Conservation (phyloP, 2,797 vertebrate species). For the Pelochelys cantorii region DNA sequence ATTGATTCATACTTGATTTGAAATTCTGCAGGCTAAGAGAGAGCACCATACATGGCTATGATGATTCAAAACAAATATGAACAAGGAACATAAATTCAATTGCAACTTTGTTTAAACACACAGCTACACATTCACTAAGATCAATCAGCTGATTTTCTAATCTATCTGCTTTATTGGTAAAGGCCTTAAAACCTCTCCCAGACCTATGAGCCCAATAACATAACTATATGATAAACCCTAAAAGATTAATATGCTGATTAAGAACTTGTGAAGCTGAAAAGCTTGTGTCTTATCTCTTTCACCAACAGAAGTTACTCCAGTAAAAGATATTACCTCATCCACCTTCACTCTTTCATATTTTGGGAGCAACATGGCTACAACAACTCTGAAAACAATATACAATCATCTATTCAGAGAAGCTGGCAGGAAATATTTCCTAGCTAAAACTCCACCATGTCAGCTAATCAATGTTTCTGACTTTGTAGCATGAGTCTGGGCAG, state of each 20-base stretch:
- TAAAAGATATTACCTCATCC: background rate
- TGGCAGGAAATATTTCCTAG: conserved; percentile 8
- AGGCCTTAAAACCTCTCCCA: background rate
- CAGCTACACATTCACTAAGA: fast-evolving
- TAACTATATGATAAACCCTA: background rate
- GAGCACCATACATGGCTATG: fast-evolving
- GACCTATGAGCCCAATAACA: no score
- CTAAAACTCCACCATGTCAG: conserved; percentile 19
- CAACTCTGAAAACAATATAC: background rate
- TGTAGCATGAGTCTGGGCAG: conserved; percentile 7
- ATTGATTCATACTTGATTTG: background rate
- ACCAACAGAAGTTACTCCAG: background rate
- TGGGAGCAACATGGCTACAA: background rate
- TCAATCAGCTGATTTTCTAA: background rate
- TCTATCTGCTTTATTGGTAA: fast-evolving
- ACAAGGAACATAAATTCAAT: background rate
- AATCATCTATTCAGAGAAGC: conserved; percentile 51
- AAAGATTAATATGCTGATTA: conserved; percentile 19
- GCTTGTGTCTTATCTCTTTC: background rate
- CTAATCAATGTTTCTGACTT: conserved; percentile 55
- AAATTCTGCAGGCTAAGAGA: background rate
- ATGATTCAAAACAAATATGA: background rate
- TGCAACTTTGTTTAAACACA: background rate
- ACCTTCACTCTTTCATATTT: background rate
- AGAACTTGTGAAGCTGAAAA: background rate